Evolutionary conservation across 2,888 invertebrate genomes (phyloP).

Genomic region (Plebejus melissa): DNA sequence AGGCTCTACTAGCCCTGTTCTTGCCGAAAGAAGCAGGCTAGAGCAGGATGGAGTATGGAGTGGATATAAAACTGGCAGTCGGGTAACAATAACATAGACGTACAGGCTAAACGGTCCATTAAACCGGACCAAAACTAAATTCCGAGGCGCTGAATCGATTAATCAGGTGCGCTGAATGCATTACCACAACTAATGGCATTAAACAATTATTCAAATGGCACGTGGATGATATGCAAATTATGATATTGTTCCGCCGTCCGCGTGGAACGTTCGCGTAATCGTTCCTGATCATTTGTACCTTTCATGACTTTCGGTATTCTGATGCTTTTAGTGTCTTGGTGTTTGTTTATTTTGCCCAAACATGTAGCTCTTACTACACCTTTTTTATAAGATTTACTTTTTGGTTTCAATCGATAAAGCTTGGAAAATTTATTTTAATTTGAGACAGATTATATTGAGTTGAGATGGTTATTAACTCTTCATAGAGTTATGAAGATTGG

Average conservation of each 20-base stretch:
- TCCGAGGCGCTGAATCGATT: conserved; percentile 28
- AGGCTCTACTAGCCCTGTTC: too few species aligned
- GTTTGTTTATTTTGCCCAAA: neutral
- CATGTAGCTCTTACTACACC: neutral
- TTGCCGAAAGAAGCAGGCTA: too few species aligned
- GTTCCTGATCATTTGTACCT: conserved; percentile 34
- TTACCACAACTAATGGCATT: conserved; percentile 52
- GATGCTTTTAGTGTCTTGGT: neutral
- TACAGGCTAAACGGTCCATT: neutral
- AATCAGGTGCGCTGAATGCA: conserved; percentile 37
- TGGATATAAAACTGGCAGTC: neutral
- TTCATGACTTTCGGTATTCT: conserved; percentile 17
- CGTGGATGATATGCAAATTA: conserved; percentile 55
- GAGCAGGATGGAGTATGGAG: too few species aligned
- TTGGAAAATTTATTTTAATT: too few species aligned
- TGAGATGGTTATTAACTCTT: too few species aligned
- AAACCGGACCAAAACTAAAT: neutral
- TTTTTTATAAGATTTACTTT: too few species aligned
- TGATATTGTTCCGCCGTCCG: conserved; percentile 33
- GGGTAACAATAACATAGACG: neutral
- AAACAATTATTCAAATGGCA: conserved; percentile 70
- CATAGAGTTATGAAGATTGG: too few species aligned
- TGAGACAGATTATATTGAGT: too few species aligned
- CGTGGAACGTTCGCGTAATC: conserved; percentile 36
- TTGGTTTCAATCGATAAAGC: too few species aligned